Conservation (phyloP, 2,888 invertebrate species). For the Rhingia campestris region DNA sequence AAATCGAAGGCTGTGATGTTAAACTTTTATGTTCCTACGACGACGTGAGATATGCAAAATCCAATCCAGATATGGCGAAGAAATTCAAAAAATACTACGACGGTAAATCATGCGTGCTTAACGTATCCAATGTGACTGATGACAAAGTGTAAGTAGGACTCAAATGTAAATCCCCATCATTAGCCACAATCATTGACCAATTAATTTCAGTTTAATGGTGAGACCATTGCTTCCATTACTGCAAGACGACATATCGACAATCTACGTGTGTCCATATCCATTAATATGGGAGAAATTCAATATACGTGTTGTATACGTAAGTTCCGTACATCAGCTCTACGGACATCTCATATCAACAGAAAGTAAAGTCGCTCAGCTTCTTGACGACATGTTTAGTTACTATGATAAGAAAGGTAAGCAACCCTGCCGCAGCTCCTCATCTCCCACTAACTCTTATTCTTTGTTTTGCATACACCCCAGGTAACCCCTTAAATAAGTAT, state of each 20-base stretch:
- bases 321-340: slow-evolving; percentile 85
- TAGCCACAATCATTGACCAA: no score
- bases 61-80: slow-evolving; percentile 79
- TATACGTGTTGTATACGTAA: slow-evolving; percentile 85
- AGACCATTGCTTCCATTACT: slow-evolving; percentile 85
- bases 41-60: slow-evolving; percentile 81
- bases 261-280: slow-evolving; percentile 86
- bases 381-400: slow-evolving; percentile 85
- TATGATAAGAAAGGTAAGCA: slow-evolving; percentile 83
- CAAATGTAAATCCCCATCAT: no score
- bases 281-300: slow-evolving; percentile 85
- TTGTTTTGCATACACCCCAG: slow-evolving; percentile 74
- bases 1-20: slow-evolving; percentile 80
- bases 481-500: slow-evolving; percentile 81
- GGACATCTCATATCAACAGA: slow-evolving; percentile 85
- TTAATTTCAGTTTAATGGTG: slow-evolving; percentile 85
- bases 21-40: slow-evolving; percentile 81
- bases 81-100: slow-evolving; percentile 84
- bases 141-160: slow-evolving; percentile 80
- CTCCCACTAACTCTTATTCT: neutral
- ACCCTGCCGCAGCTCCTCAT: neutral
- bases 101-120: slow-evolving; percentile 80
- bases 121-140: slow-evolving; percentile 80
- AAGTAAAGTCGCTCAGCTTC: slow-evolving; percentile 82
- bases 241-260: slow-evolving; percentile 78